These are phyloP conservation scores for Ganaspis sp. DNA, from an alignment of 1,140 invertebrate genomes.

Conservation along the genomic window DNA sequence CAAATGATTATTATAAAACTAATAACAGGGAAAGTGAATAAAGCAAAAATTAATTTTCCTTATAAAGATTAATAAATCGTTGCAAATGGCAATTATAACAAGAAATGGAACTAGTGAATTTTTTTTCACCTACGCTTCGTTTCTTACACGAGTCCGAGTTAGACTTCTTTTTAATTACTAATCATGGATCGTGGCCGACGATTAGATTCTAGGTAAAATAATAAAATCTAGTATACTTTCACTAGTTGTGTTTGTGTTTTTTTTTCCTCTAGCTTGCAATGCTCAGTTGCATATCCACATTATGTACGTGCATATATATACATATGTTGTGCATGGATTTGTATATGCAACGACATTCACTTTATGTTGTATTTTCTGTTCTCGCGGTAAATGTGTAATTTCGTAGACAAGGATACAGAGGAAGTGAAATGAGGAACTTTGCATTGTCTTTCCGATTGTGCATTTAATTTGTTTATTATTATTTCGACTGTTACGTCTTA, in stretches of 20 bases:
- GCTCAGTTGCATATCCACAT: neutral
- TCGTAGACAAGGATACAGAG: neutral
- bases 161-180: conserved; percentile 20
- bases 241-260: neutral
- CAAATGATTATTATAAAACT: neutral
- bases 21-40: neutral
- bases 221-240: conserved; percentile 18
- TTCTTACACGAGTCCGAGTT: neutral
- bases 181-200: conserved; percentile 10
- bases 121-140: conserved; percentile 17
- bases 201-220: conserved; percentile 19
- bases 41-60: conserved; percentile 7
- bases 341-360: conserved; percentile 19
- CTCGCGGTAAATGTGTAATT: neutral
- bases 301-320: neutral
- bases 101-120: neutral
- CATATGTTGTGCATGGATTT: neutral
- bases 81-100: conserved; percentile 18
- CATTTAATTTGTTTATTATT: conserved; percentile 21
- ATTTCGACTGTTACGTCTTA: conserved; percentile 12
- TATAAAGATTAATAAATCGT: conserved; percentile 27
- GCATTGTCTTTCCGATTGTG: neutral
- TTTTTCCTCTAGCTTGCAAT: neutral
- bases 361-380: neutral
- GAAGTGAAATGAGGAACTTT: conserved; percentile 29